These are phyloP conservation scores for Oscheius sp. DNA, from an alignment of 2,888 invertebrate genomes.

Conservation along the genomic window DNA sequence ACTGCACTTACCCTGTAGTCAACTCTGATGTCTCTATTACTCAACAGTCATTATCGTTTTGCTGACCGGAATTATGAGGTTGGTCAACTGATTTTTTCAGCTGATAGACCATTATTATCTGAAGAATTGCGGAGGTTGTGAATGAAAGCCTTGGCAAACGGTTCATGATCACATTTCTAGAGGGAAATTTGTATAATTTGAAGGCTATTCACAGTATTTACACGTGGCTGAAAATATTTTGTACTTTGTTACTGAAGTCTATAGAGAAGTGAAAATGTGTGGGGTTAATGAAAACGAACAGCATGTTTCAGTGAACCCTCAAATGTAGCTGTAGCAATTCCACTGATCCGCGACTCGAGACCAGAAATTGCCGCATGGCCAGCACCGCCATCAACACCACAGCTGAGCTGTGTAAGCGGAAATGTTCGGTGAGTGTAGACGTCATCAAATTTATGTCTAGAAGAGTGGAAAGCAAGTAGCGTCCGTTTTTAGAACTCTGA, in stretches of 20 bases:
- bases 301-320: slow-evolving; percentile 26
- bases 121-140: no score
- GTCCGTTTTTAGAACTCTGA: slow-evolving; percentile 18
- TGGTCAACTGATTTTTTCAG: background rate
- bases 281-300: background rate
- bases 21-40: background rate
- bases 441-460: background rate
- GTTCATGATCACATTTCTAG: no score
- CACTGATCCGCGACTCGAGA: slow-evolving; percentile 60
- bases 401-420: slow-evolving; percentile 44
- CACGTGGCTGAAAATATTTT: background rate
- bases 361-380: slow-evolving; percentile 72
- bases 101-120: no score
- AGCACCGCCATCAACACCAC: slow-evolving; percentile 61
- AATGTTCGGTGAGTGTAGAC: slow-evolving; percentile 46
- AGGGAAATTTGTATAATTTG: no score
- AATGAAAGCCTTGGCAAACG: no score
- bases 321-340: slow-evolving; percentile 44
- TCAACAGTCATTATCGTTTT: background rate
- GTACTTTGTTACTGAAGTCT: background rate
- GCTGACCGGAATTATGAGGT: background rate
- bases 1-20: slow-evolving; percentile 11
- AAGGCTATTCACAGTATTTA: no score
- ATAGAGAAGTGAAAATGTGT: background rate
- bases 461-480: background rate